These are phyloP conservation scores for Glomeris marginata DNA, from an alignment of 2,888 invertebrate species.

Conservation along the genomic window DNA sequence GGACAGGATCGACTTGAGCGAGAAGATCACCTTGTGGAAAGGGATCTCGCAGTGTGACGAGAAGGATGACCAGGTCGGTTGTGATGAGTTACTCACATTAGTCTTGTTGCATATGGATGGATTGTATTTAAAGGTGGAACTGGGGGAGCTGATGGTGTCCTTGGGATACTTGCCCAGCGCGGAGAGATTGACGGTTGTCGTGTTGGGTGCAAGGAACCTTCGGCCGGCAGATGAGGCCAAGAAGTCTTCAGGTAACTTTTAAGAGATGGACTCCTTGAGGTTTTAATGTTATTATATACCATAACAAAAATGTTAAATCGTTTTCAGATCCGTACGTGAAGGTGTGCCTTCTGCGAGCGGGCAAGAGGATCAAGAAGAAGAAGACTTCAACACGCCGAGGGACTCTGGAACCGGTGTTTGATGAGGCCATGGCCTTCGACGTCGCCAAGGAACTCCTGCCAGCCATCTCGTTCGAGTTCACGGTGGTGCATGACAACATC, in stretches of 20 bases:
- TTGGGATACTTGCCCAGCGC: slow-evolving; percentile 40
- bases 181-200: slow-evolving; percentile 42
- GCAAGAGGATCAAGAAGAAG: slow-evolving; percentile 36
- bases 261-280: no score
- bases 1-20: slow-evolving; percentile 39
- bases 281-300: not conserved
- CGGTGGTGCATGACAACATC: slow-evolving; percentile 44
- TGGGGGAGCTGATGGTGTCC: slow-evolving; percentile 42
- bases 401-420: slow-evolving; percentile 37
- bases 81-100: no score
- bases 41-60: slow-evolving; percentile 29
- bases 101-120: not conserved
- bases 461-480: slow-evolving; percentile 41
- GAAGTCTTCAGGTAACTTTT: slow-evolving; percentile 29
- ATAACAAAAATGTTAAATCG: not conserved
- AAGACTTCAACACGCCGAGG: slow-evolving; percentile 37
- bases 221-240: slow-evolving; percentile 33
- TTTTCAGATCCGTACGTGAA: slow-evolving; percentile 37
- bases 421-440: slow-evolving; percentile 38
- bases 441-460: slow-evolving; percentile 39
- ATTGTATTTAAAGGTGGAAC: slow-evolving; percentile 27
- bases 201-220: slow-evolving; percentile 41
- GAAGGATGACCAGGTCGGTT: slow-evolving; percentile 16
- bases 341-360: slow-evolving; percentile 33
- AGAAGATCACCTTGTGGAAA: slow-evolving; percentile 42